Base-by-base conservation (phyloP, 37 sponge, comb jelly and placozoan species). In the Agelas oroides region DNA sequence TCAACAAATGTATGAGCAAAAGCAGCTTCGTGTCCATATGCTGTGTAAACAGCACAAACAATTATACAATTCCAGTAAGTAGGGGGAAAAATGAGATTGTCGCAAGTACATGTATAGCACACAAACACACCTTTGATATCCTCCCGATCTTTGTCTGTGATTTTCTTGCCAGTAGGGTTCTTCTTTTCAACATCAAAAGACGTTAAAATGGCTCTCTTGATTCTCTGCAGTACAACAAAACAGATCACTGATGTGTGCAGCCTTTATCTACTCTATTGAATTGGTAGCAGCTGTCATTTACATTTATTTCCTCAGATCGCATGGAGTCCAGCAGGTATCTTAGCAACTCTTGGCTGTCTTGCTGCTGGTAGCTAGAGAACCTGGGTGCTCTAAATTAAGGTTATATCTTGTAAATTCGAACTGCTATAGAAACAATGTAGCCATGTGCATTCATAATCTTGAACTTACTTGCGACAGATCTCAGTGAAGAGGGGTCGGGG, bases 261-360 rank as follows among this genome's bases (percentile, higher is more conserved):
- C 46, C 8, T 46, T 46, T 46, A 3, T 3, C 8, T 12, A 46
- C 6, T 8, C 8, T 12, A 46, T 46, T 46, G 46, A 46, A 46
- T 46, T 3, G 46, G n/a, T n/a, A n/a, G n/a, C n/a, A n/a, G n/a
- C n/a, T n/a, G n/a, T n/a, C n/a, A n/a, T 74, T 89, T 59, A 95
- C 95, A n/a, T 84, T 67, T 19, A 87, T 82, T 71, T 96, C 97
- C 65, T 96, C 97, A 30, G 55, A 84, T 23, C 81, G 73, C 38
- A 94, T 59, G 3, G 78, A 83, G 72, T 94, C 93, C 70, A 95
- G 61, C 19, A 97, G 83, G 67, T 87, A 90, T 28, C 93, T 70
- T 39, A 97, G 77, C 60, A 97, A 62, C 76, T 97, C 97, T 28
- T 97, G 97, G 61, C 97, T 97, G 80, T 97, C 97, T 62, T 97